A percentile compares a stretch with the other conserved stretches of the same genome.
Conservation (phyloP, 2,113 vertebrate species). For the Eolophus roseicapilla region DNA sequence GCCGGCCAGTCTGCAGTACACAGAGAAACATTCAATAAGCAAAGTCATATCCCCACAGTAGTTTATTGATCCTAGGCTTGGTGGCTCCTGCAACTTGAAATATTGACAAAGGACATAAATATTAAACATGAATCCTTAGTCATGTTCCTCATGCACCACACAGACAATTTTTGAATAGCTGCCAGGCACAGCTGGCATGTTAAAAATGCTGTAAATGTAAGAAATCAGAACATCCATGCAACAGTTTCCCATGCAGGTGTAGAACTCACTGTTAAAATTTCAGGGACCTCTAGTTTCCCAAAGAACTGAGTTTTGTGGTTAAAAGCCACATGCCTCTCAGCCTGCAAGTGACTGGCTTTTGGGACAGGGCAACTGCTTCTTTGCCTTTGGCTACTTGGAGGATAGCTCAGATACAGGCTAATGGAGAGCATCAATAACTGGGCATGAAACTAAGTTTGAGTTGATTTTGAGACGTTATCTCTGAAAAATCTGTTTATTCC, state of each 20-base stretch:
- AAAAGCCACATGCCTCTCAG: neutral
- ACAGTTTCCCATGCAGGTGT: neutral
- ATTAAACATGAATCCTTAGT: neutral
- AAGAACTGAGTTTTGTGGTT: neutral
- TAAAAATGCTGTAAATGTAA: neutral
- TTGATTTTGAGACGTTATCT: neutral
- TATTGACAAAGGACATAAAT: neutral
- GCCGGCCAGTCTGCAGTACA: constrained; percentile 73
- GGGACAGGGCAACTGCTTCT: neutral
- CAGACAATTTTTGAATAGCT: neutral
- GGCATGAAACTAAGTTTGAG: neutral
- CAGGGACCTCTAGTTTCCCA: neutral
- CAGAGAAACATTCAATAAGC: neutral
- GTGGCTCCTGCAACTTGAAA: neutral
- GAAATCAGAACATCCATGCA: neutral
- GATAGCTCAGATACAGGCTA: neutral
- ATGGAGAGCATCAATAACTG: neutral
- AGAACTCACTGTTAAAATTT: neutral
- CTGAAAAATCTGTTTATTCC: neutral
- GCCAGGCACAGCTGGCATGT: neutral
- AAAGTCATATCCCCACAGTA: neutral
- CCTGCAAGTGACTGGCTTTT: neutral
- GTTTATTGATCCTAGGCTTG: neutral
- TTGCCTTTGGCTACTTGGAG: neutral
- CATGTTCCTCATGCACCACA: neutral